Evolutionary conservation across 2,797 vertebrate genomes (phyloP), one percentile per base, ranked within the genome.

Genomic region (Pangasius krempfi): DNA sequence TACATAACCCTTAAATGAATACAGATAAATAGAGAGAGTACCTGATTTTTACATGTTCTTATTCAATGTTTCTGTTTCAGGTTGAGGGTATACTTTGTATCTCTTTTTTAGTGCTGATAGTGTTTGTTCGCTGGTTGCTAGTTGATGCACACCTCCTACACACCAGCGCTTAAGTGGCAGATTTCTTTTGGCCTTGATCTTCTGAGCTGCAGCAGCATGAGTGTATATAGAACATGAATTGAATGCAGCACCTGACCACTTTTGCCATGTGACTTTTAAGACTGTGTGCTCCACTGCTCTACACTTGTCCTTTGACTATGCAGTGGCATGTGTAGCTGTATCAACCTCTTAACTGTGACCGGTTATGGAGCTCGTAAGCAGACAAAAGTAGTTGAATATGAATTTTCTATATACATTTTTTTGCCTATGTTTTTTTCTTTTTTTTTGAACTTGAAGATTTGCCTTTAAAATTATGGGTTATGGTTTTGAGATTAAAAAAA

Each of bases 91-190:
- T 22, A 44, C 58, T 22, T 22, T 50, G 8, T 13, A 22, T 50
- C 47, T 85, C 20, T 73, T 58, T 22, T 33, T 68, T 4, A 62
- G 18, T 50, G 40, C 13, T 84, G 44, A 66, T 27, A 30, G 44
- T 52, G 40, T 68, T 84, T 84, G 62, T 52, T 73, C 6, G 0
- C 52, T 40, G 22, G 84, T 72, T 85, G 84, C 50, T 85, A n/a
- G 68, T 40, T 58, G 68, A 85, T 22, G 73, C 52, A 27, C 50
- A 54, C 84, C 84, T 56, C 84, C 84, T 85, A 73, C 84, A 73
- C 84, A 58, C 47, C 66, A 58, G 22, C 6, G 7, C 52, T 58
- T 73, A 56, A 85, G 68, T 40, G 33, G 84, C 68, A 73, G 68
- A 85, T 73, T 56, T 56, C 52, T 85, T 58, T 33, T 73, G 68